These are phyloP conservation scores for Macrostomum lignano DNA, from an alignment of 1,140 invertebrate species.

Conservation along the genomic window DNA sequence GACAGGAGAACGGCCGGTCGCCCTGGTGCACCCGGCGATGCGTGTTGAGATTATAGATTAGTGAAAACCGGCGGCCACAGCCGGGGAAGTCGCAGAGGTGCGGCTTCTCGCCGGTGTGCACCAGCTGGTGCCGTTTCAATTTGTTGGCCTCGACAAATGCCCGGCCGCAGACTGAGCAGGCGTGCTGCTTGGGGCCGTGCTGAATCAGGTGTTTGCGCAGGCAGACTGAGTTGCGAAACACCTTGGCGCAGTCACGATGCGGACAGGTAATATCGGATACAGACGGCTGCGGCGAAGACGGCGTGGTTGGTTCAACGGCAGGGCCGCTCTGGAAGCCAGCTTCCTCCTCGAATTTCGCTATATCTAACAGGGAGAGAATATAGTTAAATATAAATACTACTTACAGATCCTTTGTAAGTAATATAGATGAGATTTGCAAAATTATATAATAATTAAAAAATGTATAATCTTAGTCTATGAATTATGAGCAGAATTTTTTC, in stretches of 20 bases:
- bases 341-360: too few relatives aligned
- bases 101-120: constrained; percentile 76
- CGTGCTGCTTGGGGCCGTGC: constrained; percentile 75
- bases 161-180: constrained; percentile 88
- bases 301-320: too few relatives aligned
- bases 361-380: too few relatives aligned
- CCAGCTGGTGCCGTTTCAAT: constrained; percentile 66
- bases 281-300: too few relatives aligned
- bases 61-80: constrained; percentile 67
- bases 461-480: too few relatives aligned
- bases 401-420: too few relatives aligned
- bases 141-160: constrained; percentile 92
- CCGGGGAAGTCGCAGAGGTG: constrained; percentile 49
- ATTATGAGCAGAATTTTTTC: too few relatives aligned
- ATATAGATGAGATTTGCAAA: too few relatives aligned
- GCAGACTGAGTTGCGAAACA: constrained; percentile 84
- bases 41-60: constrained; percentile 64
- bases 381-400: too few relatives aligned
- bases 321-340: too few relatives aligned
- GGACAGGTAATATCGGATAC: too few relatives aligned
- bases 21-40: constrained; percentile 69
- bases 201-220: constrained; percentile 93
- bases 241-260: constrained; percentile 46
- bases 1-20: constrained; percentile 56
- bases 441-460: too few relatives aligned